Base-by-base conservation (phyloP, 2,113 vertebrate genomes). In the Dunckerocampus dactyliophorus region DNA sequence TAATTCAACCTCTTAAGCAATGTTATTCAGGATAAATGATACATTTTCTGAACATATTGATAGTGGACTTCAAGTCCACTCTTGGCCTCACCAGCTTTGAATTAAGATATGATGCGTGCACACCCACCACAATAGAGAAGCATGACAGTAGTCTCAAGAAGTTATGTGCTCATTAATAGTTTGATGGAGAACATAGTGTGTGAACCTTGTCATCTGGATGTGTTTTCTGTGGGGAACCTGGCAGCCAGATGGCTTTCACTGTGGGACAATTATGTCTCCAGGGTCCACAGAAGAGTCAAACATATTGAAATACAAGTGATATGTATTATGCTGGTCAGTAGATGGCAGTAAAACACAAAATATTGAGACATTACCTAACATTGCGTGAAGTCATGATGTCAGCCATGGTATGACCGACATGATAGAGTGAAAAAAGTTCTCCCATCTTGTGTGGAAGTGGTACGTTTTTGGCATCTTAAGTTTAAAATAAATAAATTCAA, bases 191-290 rank as follows among this genome's bases (percentile, higher is more conserved):
- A 61, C 22, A 65, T 71, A 61, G 55, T 72, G 46, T 48, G 42
- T 45, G 59, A 71, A 67, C 21, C 54, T 45, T 56, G 75, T 81
- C 82, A 85, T 84, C 80, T 87, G 85, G 84, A 78, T 84, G 62
- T 20, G 65, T 82, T 86, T 84, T 84, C 46, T 74, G 69, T 64
- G 34, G 34, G 43, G 55, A 65, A 77, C 59, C 80, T 85, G 74
- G 74, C 62, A 69, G 80, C 83, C 87, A 86, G 80, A 87, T 89
- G 82, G 69, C 64, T n/a, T n/a, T n/a, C n/a, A n/a, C n/a, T n/a
- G n/a, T n/a, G n/a, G n/a, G n/a, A n/a, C n/a, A n/a, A n/a, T n/a
- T n/a, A n/a, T n/a, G n/a, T n/a, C n/a, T n/a, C n/a, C n/a, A n/a
- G n/a, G n/a, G n/a, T n/a, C n/a, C n/a, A n/a, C n/a, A n/a, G n/a